Evolutionary conservation across 2,113 vertebrate species (phyloP), one percentile per base, ranked within the genome.

Genomic region (Pimephales promelas): DNA sequence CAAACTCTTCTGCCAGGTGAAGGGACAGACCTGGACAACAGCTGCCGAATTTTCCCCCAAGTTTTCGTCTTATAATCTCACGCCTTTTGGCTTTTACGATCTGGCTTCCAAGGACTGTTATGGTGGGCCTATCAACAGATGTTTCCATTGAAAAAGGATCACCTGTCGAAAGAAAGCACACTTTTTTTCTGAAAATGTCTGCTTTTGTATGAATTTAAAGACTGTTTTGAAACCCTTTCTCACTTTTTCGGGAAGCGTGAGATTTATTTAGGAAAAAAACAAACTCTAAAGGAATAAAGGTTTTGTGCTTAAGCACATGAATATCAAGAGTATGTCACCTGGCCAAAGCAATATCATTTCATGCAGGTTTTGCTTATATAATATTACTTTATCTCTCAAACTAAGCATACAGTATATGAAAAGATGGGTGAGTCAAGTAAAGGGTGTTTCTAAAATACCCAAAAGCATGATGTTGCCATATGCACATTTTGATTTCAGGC

Each of bases 321-420:
- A 24, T 92, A 89, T 89, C 80, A 78, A 5, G 64, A 85, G 90
- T 89, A 93, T 91, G 92, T 91, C 92, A 90, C 89, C 90, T 92
- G 92, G 94, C 95, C 95, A 94, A 95, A 95, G 93, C 66, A 87
- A 91, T 89, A 85, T 88, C 62, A 83, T 86, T 83, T 71, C 56
- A 78, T 79, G 72, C 71, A 90, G 45, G 83, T 91, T 90, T 87
- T 86, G 83, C 66, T 83, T 14, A 84, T 66, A 84, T 78, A 83
- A 85, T 62, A 24, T 45, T 79, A 16, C 43, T 31, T 56, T n/a
- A 45, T 80, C 31, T 83, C 43, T 66, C 24, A 66, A 49, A 59
- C n/a, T n/a, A n/a, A n/a, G 64, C 57, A 52, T 68, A 84, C 10
- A 57, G 43, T 31, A 81, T 79, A 74, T 76, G 74, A 56, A 77